Evolutionary conservation across 2,888 invertebrate genomes (phyloP), one percentile per base, ranked within the genome.

Genomic region (Julus scanicus): DNA sequence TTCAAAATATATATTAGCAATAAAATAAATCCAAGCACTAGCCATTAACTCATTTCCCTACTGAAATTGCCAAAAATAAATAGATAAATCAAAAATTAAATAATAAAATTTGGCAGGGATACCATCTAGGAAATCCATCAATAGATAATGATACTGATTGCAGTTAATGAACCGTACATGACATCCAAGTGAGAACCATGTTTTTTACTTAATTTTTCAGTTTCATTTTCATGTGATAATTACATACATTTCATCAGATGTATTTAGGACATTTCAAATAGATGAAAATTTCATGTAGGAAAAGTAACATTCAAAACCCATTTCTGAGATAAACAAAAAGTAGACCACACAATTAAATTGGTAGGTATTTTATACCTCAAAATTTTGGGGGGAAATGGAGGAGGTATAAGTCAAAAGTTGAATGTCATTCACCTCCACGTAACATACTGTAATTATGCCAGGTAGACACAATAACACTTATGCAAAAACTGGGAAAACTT

Each of bases 11-110:
- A 29, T 80, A 80, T 80, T 80, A 80, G 13, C 11, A 80, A 37
- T 29, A 80, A 37, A 80, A 13, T 1, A 80, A 80, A 80, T 80
- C 9, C 20, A 20, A 80, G 17, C 20, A 29, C 8, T 13, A 29
- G 37, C 20, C 40, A 20, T 83, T 4, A 9, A 83, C 37, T 40
- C 83, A 83, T 20, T 83, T 37, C 37, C 37, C 5, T n/a, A 39
- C 20, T 83, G 29, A 83, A 83, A 83, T 83, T 83, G 8, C n/a
- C 80, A 80, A 37, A 39, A 57, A 57, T 15, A 57, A 57, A 57
- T 29, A 29, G 29, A 29, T 29, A 29, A 29, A 29, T 29, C 29
- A 29, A 29, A 29, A 29, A 29, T 29, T 29, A 29, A 49, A 49
- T 49, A 49, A 11, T 49, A 6, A 49, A 49, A 49, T 13, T 6